A percentile compares a stretch with the other conserved stretches of the same genome.
phyloP scores from a whole-genome alignment of 2,888 invertebrate genomes.

The Cryptophagus acutangulus region DNA sequence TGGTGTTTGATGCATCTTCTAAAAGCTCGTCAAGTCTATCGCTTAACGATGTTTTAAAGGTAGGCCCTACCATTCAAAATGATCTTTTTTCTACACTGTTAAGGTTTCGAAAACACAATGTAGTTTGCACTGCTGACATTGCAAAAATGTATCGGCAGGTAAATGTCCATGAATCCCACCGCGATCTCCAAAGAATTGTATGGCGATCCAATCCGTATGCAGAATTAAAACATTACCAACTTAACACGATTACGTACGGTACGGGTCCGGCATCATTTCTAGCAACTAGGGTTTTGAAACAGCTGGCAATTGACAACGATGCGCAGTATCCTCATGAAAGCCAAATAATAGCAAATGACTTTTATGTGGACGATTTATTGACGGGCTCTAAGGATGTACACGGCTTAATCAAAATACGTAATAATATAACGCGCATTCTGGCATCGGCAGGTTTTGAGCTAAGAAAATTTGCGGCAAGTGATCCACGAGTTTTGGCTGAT shows the following conservation, averaged over 20 bases:
- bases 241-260: no score
- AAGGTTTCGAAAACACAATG: background rate
- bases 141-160: background rate
- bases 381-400: conserved; percentile 11
- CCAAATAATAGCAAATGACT: background rate
- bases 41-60: no score
- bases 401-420: background rate
- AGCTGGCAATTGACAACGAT: background rate
- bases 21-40: no score
- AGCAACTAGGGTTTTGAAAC: conserved; percentile 7
- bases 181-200: background rate
- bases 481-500: conserved; percentile 2
- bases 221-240: conserved; percentile 5
- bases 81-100: background rate
- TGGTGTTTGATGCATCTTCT: no score
- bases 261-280: conserved; percentile 14
- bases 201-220: background rate
- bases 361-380: conserved; percentile 17
- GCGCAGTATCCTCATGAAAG: background rate
- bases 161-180: background rate
- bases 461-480: conserved; percentile 15
- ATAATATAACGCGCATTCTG: background rate
- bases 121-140: background rate
- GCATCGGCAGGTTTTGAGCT: background rate
- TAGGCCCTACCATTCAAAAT: background rate